phyloP scores from a whole-genome alignment of 2,113 vertebrate genomes.

The Heterotis niloticus region DNA sequence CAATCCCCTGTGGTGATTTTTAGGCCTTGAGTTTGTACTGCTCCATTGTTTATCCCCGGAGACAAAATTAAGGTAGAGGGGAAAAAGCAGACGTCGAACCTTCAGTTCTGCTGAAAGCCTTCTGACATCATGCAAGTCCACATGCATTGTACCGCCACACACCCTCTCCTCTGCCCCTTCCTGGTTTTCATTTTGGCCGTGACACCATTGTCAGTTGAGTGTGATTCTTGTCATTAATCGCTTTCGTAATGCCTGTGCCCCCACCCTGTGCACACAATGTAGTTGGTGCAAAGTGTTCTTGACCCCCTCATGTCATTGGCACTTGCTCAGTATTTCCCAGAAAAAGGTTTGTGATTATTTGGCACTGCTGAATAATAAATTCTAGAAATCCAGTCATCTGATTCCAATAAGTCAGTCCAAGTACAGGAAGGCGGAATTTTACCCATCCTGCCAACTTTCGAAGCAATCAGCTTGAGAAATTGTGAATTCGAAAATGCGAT shows the following conservation, averaged over 20 bases:
- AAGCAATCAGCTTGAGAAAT: too few species aligned
- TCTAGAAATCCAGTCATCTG: not conserved
- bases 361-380: not conserved
- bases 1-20: too few species aligned
- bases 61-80: too few species aligned
- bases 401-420: not conserved
- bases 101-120: too few species aligned
- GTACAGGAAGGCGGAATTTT: too few species aligned
- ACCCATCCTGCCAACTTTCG: too few species aligned
- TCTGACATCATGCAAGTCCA: too few species aligned
- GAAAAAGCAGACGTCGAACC: too few species aligned
- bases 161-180: not conserved
- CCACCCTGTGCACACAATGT: constrained; percentile 20
- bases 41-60: too few species aligned
- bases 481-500: too few species aligned
- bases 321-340: not conserved
- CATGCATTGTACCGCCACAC: not conserved
- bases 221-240: not conserved
- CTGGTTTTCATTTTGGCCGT: not conserved
- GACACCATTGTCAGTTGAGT: not conserved
- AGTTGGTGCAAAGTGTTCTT: not conserved
- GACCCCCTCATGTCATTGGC: not conserved
- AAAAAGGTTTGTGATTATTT: not conserved
- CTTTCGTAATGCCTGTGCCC: not conserved
- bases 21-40: too few species aligned